phyloP scores from a whole-genome alignment of 2,797 vertebrate species.

The Iguana delicatissima region DNA sequence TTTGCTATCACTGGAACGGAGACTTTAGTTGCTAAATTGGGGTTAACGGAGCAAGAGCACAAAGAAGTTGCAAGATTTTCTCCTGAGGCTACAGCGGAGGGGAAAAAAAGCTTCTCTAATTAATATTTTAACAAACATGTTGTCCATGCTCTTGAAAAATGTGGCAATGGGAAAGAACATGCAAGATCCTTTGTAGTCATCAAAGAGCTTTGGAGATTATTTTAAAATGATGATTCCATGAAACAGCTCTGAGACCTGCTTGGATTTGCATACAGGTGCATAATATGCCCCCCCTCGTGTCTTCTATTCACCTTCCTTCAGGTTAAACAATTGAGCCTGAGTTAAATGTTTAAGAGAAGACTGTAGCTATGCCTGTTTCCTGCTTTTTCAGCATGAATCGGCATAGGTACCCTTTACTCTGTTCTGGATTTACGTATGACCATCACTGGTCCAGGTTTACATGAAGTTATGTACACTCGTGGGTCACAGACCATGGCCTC shows the following conservation, averaged over 20 bases:
- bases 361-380: background rate
- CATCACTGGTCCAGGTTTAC: background rate
- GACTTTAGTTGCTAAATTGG: slow-evolving; percentile 58
- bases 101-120: slow-evolving; percentile 64
- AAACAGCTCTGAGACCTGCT: background rate
- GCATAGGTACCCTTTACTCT: background rate
- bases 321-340: background rate
- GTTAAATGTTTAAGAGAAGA: background rate
- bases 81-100: slow-evolving; percentile 72
- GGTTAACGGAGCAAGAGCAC: slow-evolving; percentile 62
- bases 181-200: slow-evolving; percentile 73
- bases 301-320: background rate
- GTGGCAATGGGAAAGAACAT: slow-evolving; percentile 54
- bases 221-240: slow-evolving; percentile 52
- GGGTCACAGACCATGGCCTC: background rate
- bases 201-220: slow-evolving; percentile 71
- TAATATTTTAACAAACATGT: slow-evolving; percentile 73
- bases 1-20: slow-evolving; percentile 67
- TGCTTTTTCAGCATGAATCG: too few species aligned
- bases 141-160: slow-evolving; percentile 52
- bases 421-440: background rate
- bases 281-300: background rate
- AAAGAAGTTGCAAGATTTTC: slow-evolving; percentile 72
- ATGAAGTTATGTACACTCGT: background rate
- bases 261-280: background rate